phyloP scores from a whole-genome alignment of 2,888 invertebrate genomes.

The Deladenus siricidicola region DNA sequence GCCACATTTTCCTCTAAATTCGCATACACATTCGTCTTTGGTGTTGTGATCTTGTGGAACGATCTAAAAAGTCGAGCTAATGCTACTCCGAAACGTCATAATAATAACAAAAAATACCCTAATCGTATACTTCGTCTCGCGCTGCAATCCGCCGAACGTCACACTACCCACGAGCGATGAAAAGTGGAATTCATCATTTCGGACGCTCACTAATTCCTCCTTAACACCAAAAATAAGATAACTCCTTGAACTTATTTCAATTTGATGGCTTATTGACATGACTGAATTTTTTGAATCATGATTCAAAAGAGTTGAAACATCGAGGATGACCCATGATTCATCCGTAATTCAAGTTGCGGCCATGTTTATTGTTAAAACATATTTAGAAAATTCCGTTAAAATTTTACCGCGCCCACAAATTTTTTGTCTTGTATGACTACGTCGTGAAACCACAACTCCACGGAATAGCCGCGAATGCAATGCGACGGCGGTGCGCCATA shows the following conservation, averaged over 20 bases:
- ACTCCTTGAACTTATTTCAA: too few species aligned
- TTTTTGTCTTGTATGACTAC: neutral
- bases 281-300: too few species aligned
- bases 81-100: neutral
- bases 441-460: constrained; percentile 8
- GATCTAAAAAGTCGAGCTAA: neutral
- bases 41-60: neutral
- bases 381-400: too few species aligned
- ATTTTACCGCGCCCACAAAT: neutral
- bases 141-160: neutral
- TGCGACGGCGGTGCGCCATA: constrained; percentile 15
- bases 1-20: constrained; percentile 9
- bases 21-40: constrained; percentile 8
- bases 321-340: too few species aligned
- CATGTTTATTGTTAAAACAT: neutral
- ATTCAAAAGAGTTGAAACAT: neutral
- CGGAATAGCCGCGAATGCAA: constrained; percentile 11
- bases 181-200: too few species aligned
- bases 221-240: too few species aligned
- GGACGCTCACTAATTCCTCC: too few species aligned
- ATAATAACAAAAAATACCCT: neutral
- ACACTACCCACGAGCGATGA: neutral
- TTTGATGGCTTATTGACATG: too few species aligned
- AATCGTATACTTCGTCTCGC: neutral
- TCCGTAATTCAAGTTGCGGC: too few species aligned